Percentiles rank a stretch among this genome's conserved stretches.
Conservation (phyloP, 2,113 vertebrate genomes). For the Glareola pratincola region DNA sequence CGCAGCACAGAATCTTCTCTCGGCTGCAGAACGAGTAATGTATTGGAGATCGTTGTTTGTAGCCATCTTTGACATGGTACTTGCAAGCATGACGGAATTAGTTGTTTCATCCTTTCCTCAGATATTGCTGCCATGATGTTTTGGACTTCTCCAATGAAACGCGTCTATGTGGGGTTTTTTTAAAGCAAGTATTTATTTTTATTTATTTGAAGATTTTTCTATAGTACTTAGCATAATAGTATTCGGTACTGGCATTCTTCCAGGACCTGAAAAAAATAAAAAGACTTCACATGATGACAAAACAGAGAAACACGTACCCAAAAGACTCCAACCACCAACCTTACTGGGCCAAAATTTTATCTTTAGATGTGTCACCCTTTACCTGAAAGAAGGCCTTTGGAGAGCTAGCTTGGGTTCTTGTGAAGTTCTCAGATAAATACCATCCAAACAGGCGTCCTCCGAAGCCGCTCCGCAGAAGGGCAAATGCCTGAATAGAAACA, state of each 20-base stretch:
- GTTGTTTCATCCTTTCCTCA: background rate
- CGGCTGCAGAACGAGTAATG: background rate
- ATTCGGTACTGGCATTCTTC: background rate
- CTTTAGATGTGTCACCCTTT: background rate
- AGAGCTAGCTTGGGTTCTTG: background rate
- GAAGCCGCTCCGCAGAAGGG: background rate
- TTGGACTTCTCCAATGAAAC: background rate
- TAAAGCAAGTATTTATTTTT: conserved; percentile 55
- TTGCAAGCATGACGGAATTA: background rate
- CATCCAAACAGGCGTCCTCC: background rate
- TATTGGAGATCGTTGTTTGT: background rate
- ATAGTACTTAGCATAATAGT: background rate
- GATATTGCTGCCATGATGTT: background rate
- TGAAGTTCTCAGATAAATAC: background rate
- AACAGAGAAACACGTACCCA: background rate
- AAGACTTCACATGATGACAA: background rate
- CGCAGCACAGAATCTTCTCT: background rate
- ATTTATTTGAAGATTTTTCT: conserved; percentile 62
- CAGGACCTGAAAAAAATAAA: background rate
- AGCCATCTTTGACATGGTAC: background rate
- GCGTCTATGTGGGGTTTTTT: background rate
- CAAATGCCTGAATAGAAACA: background rate
- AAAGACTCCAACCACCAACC: background rate
- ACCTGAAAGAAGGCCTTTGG: background rate
- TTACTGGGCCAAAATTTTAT: background rate